Base-by-base conservation (phyloP, 2,888 invertebrate genomes). In the Thyatira batis region DNA sequence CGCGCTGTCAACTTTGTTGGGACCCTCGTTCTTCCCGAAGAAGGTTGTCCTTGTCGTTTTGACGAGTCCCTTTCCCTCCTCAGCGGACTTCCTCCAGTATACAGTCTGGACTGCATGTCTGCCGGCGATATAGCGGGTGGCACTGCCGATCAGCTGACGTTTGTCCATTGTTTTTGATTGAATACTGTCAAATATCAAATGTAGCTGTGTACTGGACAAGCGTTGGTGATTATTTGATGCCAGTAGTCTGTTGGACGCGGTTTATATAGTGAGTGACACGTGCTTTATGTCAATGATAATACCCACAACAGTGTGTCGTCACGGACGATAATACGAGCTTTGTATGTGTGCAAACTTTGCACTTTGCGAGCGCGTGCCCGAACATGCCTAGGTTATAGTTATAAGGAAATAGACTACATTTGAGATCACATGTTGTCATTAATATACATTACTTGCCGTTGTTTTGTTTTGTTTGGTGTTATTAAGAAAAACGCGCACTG, bases 21-120 rank as follows among this genome's bases (percentile, higher is more conserved):
- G 68, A 2, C 85, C 89, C 39, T 92, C 92, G 51, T 88, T 89
- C 63, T 91, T 93, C 10, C 93, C 93, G 70, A 94, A 94, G 72
- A 93, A 93, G 0, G 93, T 93, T 68, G 92, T 93, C 67, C 89
- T 93, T 5, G 93, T 92, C 9, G 93, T 93, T 73, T 91, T 94
- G 52, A 93, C 71, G 54, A 94, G 85, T 9, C 92, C 92, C 28
- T 91, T 92, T 61, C 84, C 86, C 25, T 78, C 80, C 33, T 85
- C 89, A 4, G 92, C 88, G 0, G 89, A 82, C 45, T 94, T 92
- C 69, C 95, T 92, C 96, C 96, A 96, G 73, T 96, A 96, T 0
- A 96, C 95, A 0, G 95, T 96, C 76, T 96, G 95, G 20, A 95
- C 93, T 0, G 95, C 95, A 71, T 95, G 94, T 57, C 95, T 93